Percentiles rank a stretch among this genome's conserved stretches.
Evolutionary conservation across 2,888 invertebrate genomes (phyloP).

Genomic region (Reticulitermes lucifugus): DNA sequence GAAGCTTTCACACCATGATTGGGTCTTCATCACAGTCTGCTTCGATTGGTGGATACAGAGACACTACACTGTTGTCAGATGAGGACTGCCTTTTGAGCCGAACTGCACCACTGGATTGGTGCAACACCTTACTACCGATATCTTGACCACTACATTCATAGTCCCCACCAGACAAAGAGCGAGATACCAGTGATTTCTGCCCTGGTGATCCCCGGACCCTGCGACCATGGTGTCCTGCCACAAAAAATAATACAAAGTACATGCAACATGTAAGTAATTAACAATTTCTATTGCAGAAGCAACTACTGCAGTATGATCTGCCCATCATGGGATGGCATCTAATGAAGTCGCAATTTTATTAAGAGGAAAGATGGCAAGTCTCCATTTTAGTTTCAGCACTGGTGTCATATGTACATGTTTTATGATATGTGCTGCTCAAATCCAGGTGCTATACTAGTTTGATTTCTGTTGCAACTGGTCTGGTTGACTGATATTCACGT

Average conservation of each 20-base stretch:
- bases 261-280: neutral
- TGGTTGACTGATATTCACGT: too few relatives aligned
- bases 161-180: conserved; percentile 51
- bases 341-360: neutral
- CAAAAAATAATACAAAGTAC: neutral
- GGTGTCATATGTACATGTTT: too few relatives aligned
- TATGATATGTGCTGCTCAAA: too few relatives aligned
- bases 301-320: too few relatives aligned
- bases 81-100: conserved; percentile 63
- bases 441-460: too few relatives aligned
- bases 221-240: conserved; percentile 29
- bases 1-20: conserved; percentile 59
- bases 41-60: conserved; percentile 55
- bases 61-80: conserved; percentile 61
- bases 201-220: conserved; percentile 8
- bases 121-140: conserved; percentile 27
- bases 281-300: neutral
- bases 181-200: conserved; percentile 48
- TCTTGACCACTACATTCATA: conserved; percentile 35
- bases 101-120: neutral
- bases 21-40: conserved; percentile 60
- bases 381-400: neutral
- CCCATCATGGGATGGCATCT: too few relatives aligned
- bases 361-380: neutral
- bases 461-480: too few relatives aligned